A percentile compares a stretch with the other conserved stretches of the same genome.
These are phyloP conservation scores for Cryptoblepharus egeriae DNA, from an alignment of 2,797 vertebrate genomes.

Conservation along the genomic window DNA sequence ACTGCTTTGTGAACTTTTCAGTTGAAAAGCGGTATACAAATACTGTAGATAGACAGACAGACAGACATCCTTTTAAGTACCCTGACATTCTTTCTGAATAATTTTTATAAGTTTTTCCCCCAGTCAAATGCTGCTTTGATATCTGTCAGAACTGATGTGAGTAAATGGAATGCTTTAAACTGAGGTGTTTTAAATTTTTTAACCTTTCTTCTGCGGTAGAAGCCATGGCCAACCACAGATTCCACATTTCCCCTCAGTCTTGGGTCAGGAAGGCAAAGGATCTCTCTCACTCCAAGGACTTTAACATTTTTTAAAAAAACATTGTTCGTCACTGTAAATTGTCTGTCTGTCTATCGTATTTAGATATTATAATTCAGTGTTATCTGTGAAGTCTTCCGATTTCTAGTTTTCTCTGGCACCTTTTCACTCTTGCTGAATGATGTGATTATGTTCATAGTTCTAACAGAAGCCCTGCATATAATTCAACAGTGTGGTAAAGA, in stretches of 20 bases:
- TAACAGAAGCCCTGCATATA: conserved; percentile 19
- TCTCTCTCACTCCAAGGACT: background rate
- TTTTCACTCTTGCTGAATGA: background rate
- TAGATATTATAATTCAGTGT: too few species aligned
- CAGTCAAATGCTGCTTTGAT: background rate
- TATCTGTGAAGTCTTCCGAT: background rate
- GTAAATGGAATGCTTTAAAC: background rate
- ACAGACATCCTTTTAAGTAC: background rate
- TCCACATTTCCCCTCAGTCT: background rate
- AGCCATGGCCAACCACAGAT: too few species aligned
- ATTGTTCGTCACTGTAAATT: too few species aligned
- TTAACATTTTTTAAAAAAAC: background rate
- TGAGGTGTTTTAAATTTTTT: background rate
- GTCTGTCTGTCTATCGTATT: too few species aligned
- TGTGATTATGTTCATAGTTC: background rate
- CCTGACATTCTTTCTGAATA: too few species aligned
- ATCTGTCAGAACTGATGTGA: background rate
- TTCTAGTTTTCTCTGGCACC: background rate
- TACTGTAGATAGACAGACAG: too few species aligned
- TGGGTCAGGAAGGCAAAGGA: background rate
- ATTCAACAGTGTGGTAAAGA: conserved; percentile 36
- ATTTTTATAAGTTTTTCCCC: background rate
- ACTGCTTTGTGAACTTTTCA: too few species aligned
- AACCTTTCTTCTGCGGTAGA: background rate
- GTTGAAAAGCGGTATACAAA: too few species aligned